Evolutionary conservation across 2,113 vertebrate species (phyloP), one percentile per base, ranked within the genome.

Genomic region (Caranx melampygus): DNA sequence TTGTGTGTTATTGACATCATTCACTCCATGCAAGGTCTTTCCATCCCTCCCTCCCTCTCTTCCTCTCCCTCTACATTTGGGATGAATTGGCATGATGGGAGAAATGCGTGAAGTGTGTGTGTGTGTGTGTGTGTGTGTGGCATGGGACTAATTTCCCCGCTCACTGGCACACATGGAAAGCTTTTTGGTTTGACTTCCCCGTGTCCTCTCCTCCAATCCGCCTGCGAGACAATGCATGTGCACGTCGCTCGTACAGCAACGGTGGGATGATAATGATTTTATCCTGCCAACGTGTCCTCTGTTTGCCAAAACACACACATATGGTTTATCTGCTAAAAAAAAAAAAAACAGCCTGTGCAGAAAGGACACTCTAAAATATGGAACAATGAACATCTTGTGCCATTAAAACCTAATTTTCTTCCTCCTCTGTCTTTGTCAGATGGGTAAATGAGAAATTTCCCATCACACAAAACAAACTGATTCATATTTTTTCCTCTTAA

Each of bases 1-100:
- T 83, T 86, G 82, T 78, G 85, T 91, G 86, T 91, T 86, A 91
- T 89, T 92, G 89, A 90, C 92, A 92, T 91, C 85, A 88, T 81
- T 90, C 81, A 70, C 85, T 92, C 79, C 79, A 20, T 88, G 78
- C 85, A 85, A 91, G 87, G 86, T 87, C 90, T 91, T 90, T 85
- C 84, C 83, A 84, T 81, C 65, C 76, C 40, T 72, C 63, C 51
- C 44, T 35, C 68, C 52, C 42, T 44, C 65, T 47, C 65, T 88
- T 81, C 49, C 81, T 84, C 76, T 85, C 54, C 40, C 55, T 68
- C 77, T 78, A 73, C 86, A 88, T 89, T 92, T 89, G 82, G 74
- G 81, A 92, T 75, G 85, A 83, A 88, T 86, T 88, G 88, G 85
- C 82, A 88, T 67, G 72, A 90, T 86, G 68, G 78, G 72, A 89